Evolutionary conservation across 2,888 invertebrate species (phyloP).

Genomic region (Escarpia spicata): DNA sequence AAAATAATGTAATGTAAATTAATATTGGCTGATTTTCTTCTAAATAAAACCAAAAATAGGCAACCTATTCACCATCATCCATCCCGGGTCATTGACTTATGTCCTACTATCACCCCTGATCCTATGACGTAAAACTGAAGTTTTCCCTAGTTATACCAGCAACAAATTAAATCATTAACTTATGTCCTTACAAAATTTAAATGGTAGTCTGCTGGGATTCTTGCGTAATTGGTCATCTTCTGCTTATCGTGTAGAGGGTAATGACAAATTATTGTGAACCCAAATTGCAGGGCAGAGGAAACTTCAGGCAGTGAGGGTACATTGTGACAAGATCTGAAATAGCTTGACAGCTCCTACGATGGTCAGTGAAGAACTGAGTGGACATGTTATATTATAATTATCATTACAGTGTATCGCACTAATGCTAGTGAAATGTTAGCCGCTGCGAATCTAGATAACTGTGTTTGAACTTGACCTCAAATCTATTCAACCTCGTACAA

Average conservation of each 20-base stretch:
- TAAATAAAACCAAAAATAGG: not conserved
- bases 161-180: not conserved
- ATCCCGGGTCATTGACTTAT: not conserved
- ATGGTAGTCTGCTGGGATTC: not conserved
- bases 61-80: not conserved
- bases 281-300: no score
- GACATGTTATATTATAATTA: not conserved
- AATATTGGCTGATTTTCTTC: not conserved
- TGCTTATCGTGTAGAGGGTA: not conserved
- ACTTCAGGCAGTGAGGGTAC: not conserved
- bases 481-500: not conserved
- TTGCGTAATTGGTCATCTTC: not conserved
- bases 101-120: not conserved
- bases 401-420: not conserved
- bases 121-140: not conserved
- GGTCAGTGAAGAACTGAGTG: not conserved
- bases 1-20: not conserved
- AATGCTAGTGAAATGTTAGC: not conserved
- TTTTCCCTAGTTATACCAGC: not conserved
- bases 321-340: not conserved
- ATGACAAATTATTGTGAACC: not conserved
- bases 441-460: not conserved
- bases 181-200: not conserved
- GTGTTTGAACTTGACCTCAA: not conserved
- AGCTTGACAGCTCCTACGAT: not conserved